A percentile compares a stretch with the other conserved stretches of the same genome.
phyloP scores from a whole-genome alignment of 2,797 vertebrate genomes.

The Pseudopleuronectes americanus region DNA sequence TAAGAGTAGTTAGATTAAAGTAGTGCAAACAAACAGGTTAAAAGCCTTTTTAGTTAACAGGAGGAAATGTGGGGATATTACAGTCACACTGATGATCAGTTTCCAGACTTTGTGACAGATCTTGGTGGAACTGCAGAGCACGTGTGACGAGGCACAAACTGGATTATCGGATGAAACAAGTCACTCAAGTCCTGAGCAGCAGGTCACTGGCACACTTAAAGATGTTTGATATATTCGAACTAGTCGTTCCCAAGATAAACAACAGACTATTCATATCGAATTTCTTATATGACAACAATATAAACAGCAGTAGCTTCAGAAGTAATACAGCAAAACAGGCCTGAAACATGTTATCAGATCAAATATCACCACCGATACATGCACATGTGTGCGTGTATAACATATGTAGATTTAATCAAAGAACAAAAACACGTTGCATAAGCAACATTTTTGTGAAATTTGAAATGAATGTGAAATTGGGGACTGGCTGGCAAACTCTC shows the following conservation, averaged over 20 bases:
- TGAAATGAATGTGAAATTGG: slow-evolving; percentile 10
- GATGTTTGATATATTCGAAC: slow-evolving; percentile 19
- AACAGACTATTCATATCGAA: not conserved
- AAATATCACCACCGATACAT: no score
- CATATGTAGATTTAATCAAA: no score
- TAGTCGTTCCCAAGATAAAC: not conserved
- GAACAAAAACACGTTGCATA: no score
- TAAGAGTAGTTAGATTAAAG: not conserved
- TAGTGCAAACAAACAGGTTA: accelerated
- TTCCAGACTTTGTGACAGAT: no score
- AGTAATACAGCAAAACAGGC: not conserved
- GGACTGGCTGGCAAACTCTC: slow-evolving; percentile 9
- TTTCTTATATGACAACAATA: not conserved
- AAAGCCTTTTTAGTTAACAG: not conserved
- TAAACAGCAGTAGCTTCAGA: not conserved
- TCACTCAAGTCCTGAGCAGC: not conserved
- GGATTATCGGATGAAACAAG: no score
- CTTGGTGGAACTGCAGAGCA: no score
- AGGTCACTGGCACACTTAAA: slow-evolving; percentile 1
- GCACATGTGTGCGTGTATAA: no score
- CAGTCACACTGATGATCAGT: not conserved
- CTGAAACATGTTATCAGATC: not conserved
- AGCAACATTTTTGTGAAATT: not conserved
- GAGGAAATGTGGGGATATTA: not conserved
- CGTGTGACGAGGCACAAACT: no score